Conservation (phyloP, 1,140 invertebrate genomes). For the Nephotettix cincticeps region DNA sequence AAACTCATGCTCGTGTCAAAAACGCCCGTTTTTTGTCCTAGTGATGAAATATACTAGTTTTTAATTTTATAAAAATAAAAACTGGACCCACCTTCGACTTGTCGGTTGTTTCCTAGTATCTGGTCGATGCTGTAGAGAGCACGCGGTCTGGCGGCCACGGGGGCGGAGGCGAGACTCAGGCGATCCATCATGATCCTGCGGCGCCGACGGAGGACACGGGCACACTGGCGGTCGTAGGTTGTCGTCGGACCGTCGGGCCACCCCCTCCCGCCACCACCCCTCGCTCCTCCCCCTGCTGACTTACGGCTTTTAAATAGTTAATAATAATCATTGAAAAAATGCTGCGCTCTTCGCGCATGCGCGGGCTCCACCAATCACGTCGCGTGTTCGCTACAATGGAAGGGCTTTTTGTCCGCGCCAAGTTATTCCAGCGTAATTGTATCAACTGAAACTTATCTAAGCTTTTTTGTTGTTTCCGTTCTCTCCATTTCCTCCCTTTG, state of each 20-base stretch:
- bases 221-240: not conserved
- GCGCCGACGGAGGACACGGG: not conserved
- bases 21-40: too few relatives aligned
- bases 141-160: slow-evolving; percentile 6
- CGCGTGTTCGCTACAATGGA: not conserved
- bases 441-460: slow-evolving; percentile 12
- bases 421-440: slow-evolving; percentile 20
- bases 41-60: too few relatives aligned
- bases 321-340: slow-evolving; percentile 27
- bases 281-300: not conserved
- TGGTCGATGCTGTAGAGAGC: slow-evolving; percentile 37
- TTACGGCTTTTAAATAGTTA: slow-evolving; percentile 25
- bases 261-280: slow-evolving; percentile 1
- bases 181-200: slow-evolving; percentile 4
- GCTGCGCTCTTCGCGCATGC: not conserved
- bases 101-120: slow-evolving; percentile 33
- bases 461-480: slow-evolving; percentile 12
- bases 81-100: too few relatives aligned
- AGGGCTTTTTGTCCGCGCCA: slow-evolving; percentile 5
- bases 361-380: not conserved
- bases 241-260: not conserved
- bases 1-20: too few relatives aligned
- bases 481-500: not conserved
- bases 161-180: not conserved
- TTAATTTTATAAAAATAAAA: too few relatives aligned